Conservation (phyloP, 1,140 invertebrate species). For the Panagrolaimus sp. region DNA sequence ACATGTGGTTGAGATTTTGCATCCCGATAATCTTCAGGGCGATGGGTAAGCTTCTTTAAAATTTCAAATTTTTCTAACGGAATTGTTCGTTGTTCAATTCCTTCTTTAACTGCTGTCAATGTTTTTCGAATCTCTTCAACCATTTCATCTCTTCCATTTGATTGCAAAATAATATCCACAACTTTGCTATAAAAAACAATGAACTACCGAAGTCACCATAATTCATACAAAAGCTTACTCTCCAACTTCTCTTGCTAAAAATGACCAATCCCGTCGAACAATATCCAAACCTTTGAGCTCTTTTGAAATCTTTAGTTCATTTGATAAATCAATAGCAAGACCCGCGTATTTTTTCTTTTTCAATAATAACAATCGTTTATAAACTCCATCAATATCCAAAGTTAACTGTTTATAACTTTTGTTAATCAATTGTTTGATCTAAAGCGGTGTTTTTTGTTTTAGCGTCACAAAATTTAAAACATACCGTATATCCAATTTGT, state of each 20-base stretch:
- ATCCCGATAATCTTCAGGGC: constrained; percentile 85
- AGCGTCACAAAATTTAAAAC: too few species aligned
- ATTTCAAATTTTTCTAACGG: constrained; percentile 76
- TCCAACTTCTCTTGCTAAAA: constrained; percentile 84
- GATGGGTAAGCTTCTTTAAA: constrained; percentile 89
- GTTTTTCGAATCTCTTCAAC: constrained; percentile 76
- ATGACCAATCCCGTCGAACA: constrained; percentile 94
- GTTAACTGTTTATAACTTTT: constrained; percentile 86
- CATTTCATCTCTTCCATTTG: constrained; percentile 74
- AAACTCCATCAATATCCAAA: constrained; percentile 94
- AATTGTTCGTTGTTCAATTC: constrained; percentile 68
- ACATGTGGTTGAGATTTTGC: constrained; percentile 81
- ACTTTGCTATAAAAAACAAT: constrained; percentile 59
- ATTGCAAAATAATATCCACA: constrained; percentile 76
- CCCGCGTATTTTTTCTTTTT: constrained; percentile 99
- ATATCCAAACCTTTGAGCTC: constrained; percentile 94
- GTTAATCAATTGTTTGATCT: constrained; percentile 86
- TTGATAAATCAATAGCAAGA: constrained; percentile 62
- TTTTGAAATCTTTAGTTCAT: constrained; percentile 52
- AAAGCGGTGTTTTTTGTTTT: constrained; percentile 23
- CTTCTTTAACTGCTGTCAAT: constrained; percentile 66
- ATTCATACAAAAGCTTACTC: constrained; percentile 64
- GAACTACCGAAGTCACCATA: too few species aligned
- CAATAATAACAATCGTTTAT: constrained; percentile 81
- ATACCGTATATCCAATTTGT: constrained; percentile 67